Evolutionary conservation across 2,888 invertebrate species (phyloP).

Genomic region (Hyposoter didymator): DNA sequence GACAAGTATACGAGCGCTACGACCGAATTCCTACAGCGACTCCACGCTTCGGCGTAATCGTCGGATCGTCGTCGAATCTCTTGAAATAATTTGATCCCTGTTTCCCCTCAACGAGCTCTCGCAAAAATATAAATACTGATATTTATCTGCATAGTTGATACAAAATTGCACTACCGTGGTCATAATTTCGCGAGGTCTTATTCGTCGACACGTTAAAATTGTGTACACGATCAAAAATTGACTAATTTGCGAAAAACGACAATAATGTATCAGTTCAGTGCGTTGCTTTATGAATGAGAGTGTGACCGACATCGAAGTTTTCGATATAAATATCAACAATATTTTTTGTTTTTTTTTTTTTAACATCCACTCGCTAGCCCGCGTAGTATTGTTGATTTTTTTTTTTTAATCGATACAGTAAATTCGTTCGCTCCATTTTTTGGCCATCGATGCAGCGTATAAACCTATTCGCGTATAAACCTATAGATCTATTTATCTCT

Average conservation of each 20-base stretch:
- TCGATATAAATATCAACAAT: background rate
- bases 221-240: background rate
- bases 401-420: background rate
- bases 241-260: background rate
- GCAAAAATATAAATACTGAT: constrained; percentile 5
- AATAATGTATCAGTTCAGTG: constrained; percentile 6
- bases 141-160: background rate
- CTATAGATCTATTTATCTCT: too few species aligned
- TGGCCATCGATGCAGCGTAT: background rate
- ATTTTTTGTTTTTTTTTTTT: background rate
- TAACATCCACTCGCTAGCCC: background rate
- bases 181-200: background rate
- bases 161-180: background rate
- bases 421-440: background rate
- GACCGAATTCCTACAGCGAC: background rate
- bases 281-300: constrained; percentile 10
- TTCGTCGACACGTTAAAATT: background rate
- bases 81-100: background rate
- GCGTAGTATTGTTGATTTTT: background rate
- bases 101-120: background rate
- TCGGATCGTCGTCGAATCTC: background rate
- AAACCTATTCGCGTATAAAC: too few species aligned
- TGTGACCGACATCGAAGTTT: constrained; percentile 15
- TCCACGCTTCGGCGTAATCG: background rate
- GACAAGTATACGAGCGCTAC: background rate